Conservation (phyloP, 64 coral and sea anemone genomes). For the Astreopora myriophthalma region DNA sequence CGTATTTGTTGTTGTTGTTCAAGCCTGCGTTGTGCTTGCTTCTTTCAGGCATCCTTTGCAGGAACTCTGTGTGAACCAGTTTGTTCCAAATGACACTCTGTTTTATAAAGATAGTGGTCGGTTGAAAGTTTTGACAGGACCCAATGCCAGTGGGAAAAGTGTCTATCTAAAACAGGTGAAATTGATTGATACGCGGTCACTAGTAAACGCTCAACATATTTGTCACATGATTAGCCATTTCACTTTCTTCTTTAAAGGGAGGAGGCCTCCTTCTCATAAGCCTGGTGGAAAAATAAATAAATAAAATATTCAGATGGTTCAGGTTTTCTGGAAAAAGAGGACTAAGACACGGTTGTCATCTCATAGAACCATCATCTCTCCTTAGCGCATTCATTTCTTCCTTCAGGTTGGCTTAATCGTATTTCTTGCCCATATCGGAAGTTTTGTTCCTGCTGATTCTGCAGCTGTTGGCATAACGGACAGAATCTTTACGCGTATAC, state of each 20-base stretch:
- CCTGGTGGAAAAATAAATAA: too few species aligned
- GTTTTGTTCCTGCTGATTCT: conserved; percentile 96
- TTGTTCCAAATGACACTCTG: conserved; percentile 89
- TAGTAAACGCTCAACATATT: background rate
- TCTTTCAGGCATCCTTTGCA: conserved; percentile 89
- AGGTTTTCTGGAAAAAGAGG: too few species aligned
- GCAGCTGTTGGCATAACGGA: conserved; percentile 88
- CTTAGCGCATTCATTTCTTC: background rate
- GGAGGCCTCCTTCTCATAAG: too few species aligned
- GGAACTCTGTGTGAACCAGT: conserved; percentile 92
- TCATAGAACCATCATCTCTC: background rate
- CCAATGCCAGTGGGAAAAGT: conserved; percentile 99
- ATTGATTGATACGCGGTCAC: background rate
- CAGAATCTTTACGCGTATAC: conserved; percentile 97
- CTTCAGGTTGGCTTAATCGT: conserved; percentile 88
- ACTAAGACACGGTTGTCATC: too few species aligned
- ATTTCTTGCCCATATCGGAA: conserved; percentile 93
- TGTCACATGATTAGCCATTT: too few species aligned
- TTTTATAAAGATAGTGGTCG: conserved; percentile 75
- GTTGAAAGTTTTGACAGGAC: conserved; percentile 90
- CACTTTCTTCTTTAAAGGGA: too few species aligned
- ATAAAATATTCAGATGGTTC: too few species aligned
- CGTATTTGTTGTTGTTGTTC: too few species aligned
- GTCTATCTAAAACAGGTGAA: conserved; percentile 97
- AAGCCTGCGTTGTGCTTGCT: background rate